Conservation (phyloP, 2,113 vertebrate genomes). For the Vulpes lagopus region DNA sequence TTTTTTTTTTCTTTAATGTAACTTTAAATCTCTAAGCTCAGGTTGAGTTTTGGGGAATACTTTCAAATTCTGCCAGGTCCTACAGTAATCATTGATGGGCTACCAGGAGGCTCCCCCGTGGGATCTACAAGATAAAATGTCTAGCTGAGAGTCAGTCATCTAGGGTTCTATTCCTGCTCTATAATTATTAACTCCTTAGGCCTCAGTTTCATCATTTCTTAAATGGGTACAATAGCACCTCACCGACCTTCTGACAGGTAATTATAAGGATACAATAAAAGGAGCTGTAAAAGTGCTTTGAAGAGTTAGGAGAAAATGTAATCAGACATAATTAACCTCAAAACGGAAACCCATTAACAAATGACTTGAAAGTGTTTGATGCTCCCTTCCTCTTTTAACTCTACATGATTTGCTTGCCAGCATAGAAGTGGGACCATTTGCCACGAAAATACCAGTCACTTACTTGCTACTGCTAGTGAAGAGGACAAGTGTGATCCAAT, state of each 20-base stretch:
- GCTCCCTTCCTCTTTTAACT: conserved; percentile 38
- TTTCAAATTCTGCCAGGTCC: conserved; percentile 43
- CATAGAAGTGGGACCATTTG: neutral
- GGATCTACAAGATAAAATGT: conserved; percentile 24
- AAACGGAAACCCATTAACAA: neutral
- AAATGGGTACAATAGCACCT: neutral
- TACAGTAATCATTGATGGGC: conserved; percentile 43
- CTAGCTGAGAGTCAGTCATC: neutral
- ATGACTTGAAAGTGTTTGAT: neutral
- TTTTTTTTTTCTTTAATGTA: conserved; percentile 14
- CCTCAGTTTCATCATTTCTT: conserved; percentile 36
- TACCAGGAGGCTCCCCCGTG: neutral
- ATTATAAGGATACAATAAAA: conserved; percentile 1
- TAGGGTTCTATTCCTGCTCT: neutral
- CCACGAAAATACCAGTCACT: neutral
- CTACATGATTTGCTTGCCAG: neutral
- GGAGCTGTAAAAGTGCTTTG: conserved; percentile 19
- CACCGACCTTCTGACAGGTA: neutral
- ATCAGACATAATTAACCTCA: neutral
- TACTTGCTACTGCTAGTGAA: conserved; percentile 32
- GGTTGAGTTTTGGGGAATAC: neutral
- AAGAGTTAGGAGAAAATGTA: conserved; percentile 48
- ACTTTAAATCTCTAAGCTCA: conserved; percentile 45
- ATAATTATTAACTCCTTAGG: conserved; percentile 43
- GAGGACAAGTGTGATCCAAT: conserved; percentile 7